Evolutionary conservation across 1,140 invertebrate species (phyloP), one percentile per base, ranked within the genome.

Genomic region (Chironomus tepperi): DNA sequence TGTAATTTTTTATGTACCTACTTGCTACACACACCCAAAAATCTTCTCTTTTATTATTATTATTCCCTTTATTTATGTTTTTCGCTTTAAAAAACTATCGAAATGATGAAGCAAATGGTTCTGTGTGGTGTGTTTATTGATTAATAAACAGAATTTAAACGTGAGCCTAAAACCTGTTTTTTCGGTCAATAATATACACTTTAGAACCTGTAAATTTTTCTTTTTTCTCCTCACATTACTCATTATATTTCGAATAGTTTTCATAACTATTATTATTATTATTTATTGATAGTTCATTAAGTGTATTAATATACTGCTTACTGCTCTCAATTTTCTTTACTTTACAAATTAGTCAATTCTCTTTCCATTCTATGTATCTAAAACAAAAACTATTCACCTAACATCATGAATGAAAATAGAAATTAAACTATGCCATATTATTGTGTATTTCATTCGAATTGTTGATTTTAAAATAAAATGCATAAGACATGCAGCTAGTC

Each of bases 41-140:
- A 57, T 57, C 47, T 57, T 57, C 47, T 57, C 15, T 12, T 57
- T 12, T 57, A 15, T 57, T 57, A n/a, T 57, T 57, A n/a, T 57
- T 57, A 15, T 57, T 57, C 47, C 47, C 47, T 57, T 57, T 57
- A 57, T 57, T 57, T 57, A 57, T 57, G 47, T 57, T 57, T 57
- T 57, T 57, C 24, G 24, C 24, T 34, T 34, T 34, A 34, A 57
- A 57, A 57, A 47, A 47, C 12, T 57, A 57, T 57, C 15, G 43
- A 47, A 47, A 47, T 6, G 10, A 43, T 7, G 42, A 43, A 43
- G 42, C 6, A 43, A 43, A 43, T 9, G 15, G 43, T 10, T 47
- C 9, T 47, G n/a, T 57, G 47, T 57, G n/a, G 12, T n/a, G n/a
- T 57, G 47, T 12, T 57, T 57, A 57, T 57, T 57, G 47, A 57